These are phyloP conservation scores for Punctoribates punctum DNA, from an alignment of 2,888 invertebrate genomes.

Conservation along the genomic window DNA sequence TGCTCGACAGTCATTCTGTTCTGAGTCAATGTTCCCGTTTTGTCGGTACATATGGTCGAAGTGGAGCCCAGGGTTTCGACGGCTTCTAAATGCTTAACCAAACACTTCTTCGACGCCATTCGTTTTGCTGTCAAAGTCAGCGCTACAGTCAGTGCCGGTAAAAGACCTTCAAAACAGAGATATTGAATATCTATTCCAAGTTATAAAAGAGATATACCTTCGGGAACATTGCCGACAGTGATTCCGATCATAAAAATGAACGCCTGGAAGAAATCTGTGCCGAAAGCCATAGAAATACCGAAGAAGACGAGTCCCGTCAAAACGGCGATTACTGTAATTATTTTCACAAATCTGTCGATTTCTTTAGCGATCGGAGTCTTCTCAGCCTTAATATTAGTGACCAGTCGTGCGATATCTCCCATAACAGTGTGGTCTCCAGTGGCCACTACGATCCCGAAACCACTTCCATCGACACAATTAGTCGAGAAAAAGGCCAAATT, in stretches of 20 bases:
- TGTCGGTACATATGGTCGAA: slow-evolving; percentile 71
- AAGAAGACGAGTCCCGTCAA: slow-evolving; percentile 48
- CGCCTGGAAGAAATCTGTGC: slow-evolving; percentile 48
- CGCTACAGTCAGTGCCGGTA: slow-evolving; percentile 53
- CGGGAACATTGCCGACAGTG: slow-evolving; percentile 50
- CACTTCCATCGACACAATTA: slow-evolving; percentile 76
- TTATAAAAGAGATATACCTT: slow-evolving; percentile 49
- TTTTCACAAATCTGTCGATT: slow-evolving; percentile 59
- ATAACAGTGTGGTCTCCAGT: slow-evolving; percentile 53
- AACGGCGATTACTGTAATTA: slow-evolving; percentile 52
- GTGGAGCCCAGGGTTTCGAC: slow-evolving; percentile 60
- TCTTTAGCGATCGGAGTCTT: slow-evolving; percentile 59
- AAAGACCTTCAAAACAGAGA: slow-evolving; percentile 36
- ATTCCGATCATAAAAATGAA: slow-evolving; percentile 49
- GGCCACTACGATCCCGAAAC: slow-evolving; percentile 50
- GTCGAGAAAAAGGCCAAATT: slow-evolving; percentile 94
- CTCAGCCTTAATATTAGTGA: slow-evolving; percentile 52
- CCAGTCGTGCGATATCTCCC: slow-evolving; percentile 51
- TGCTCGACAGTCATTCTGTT: slow-evolving; percentile 58
- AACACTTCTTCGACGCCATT: slow-evolving; percentile 73
- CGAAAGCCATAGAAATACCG: slow-evolving; percentile 46
- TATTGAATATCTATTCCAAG: slow-evolving; percentile 46
- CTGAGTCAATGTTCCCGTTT: slow-evolving; percentile 66
- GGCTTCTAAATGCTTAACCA: slow-evolving; percentile 66
- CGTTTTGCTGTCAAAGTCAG: slow-evolving; percentile 60